Percentiles rank a stretch among this genome's conserved stretches.
Evolutionary conservation across 2,113 vertebrate species (phyloP).

Genomic region (Sylvilagus bachmani): DNA sequence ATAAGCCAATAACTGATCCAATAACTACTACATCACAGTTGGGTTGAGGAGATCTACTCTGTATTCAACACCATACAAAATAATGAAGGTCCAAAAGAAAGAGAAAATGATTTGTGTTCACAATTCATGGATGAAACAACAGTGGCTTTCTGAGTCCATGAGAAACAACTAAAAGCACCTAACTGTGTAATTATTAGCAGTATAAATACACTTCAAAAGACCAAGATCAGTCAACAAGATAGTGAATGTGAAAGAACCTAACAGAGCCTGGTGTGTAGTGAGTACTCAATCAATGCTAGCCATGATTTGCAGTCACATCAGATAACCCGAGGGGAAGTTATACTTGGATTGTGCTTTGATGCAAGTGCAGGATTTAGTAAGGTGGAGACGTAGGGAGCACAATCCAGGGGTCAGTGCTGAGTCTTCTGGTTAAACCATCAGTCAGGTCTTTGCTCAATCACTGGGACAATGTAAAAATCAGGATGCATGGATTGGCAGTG

Average conservation of each 20-base stretch:
- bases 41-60: not conserved
- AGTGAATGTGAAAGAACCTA: not conserved
- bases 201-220: slow-evolving; percentile 22
- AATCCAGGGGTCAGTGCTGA: not conserved
- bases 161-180: slow-evolving; percentile 23
- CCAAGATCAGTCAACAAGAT: not conserved
- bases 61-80: not conserved
- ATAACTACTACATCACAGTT: not conserved
- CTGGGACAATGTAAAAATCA: not conserved
- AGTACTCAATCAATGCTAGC: not conserved
- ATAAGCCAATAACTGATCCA: not conserved
- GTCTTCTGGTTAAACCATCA: not conserved
- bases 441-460: not conserved
- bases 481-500: not conserved
- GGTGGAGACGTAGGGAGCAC: not conserved
- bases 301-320: not conserved
- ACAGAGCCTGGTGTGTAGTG: not conserved
- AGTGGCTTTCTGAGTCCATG: not conserved
- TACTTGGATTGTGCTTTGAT: not conserved
- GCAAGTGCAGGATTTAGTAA: rapidly evolving
- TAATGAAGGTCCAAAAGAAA: not conserved
- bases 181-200: not conserved
- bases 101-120: slow-evolving; percentile 38
- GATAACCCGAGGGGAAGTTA: not conserved
- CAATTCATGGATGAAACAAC: not conserved